Base-by-base conservation (phyloP, 2,113 vertebrate species). In the Chascanopsetta lugubris region DNA sequence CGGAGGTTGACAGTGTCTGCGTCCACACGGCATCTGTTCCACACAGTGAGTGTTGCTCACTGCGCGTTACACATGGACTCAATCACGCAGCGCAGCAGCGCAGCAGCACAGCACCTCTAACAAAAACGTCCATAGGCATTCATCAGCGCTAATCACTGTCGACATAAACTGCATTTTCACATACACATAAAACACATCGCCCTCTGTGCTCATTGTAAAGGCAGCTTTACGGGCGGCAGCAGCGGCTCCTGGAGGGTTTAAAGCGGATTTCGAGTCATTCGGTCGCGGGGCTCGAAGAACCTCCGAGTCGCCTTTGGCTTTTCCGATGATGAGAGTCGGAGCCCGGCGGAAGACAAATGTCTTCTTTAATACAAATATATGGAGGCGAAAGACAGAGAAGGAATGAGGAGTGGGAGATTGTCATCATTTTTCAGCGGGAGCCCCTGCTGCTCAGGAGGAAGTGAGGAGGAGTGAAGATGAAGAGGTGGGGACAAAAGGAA, bases 91-190 rank as follows among this genome's bases (percentile, higher is more conserved):
- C 15, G 46, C n/a, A 69, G 69, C 79, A 84, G 79, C 80, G 80
- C 49, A 57, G 74, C 74, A 58, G 73, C 78, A 60, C 60, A 80
- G 66, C 56, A 82, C 77, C 86, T 45, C 85, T 72, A 69, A 80
- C 77, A 83, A 80, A 86, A 85, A 66, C 42, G 22, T 85, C 83
- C 79, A 86, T 88, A 79, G 85, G 74, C 78, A 84, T 80, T 87
- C 83, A 86, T 89, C 87, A 88, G 60, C 80, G 68, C 82, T 89
- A 85, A 89, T 89, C 79, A 84, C 74, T 82, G 80, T 85, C 86
- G 89, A 89, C 89, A 85, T 53, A 85, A 89, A 89, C 82, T 87
- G 84, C 84, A 71, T 80, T 89, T 87, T 89, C 89, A 88, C 83
- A 85, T 69, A 72, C 84, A 77, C 82, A 77, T 89, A 77, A 85